Evolutionary conservation across 2,113 vertebrate genomes (phyloP), one percentile per base, ranked within the genome.

Genomic region (Pavo muticus): DNA sequence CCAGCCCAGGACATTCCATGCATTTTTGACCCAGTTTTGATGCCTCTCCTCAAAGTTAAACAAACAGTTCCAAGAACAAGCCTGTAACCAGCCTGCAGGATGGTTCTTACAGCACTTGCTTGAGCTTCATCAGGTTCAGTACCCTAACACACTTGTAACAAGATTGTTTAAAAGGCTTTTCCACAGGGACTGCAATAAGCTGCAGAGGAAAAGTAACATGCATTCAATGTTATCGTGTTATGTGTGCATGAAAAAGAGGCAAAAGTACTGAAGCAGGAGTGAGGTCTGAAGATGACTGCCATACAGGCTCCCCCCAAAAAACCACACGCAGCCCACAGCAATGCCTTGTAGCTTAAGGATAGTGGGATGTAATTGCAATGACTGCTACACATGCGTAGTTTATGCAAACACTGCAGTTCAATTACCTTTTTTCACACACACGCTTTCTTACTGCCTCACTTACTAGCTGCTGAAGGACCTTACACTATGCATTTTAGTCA

Each of bases 271-370:
- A 98, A 98, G 98, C 98, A 97, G 97, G 98, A 97, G 98, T 98
- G 98, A 98, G 95, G 97, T 96, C 97, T 98, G 97, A 98, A 98
- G 97, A 98, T 99, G 98, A 97, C 97, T 98, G 99, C 98, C 98
- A 99, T 96, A 98, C 98, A 98, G 97, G 98, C 98, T 98, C 98
- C 98, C 98, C 94, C 93, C 91, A 96, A 97, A 95, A 98, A 98
- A 98, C 98, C 98, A 99, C 98, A 98, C 98, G 98, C 98, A 99
- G 99, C 99, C 98, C 98, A 98, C 98, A 98, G 98, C 98, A 97
- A 99, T 97, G 98, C 97, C 98, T 97, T 96, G 95, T 96, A 98
- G 98, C 97, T 98, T 97, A 96, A 96, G 94, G 96, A 73, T 91
- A 98, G 95, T 97, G 98, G 96, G 98, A 98, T 98, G 97, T 98